These are phyloP conservation scores for Helostoma temminkii DNA, from an alignment of 2,797 vertebrate species.

Conservation along the genomic window DNA sequence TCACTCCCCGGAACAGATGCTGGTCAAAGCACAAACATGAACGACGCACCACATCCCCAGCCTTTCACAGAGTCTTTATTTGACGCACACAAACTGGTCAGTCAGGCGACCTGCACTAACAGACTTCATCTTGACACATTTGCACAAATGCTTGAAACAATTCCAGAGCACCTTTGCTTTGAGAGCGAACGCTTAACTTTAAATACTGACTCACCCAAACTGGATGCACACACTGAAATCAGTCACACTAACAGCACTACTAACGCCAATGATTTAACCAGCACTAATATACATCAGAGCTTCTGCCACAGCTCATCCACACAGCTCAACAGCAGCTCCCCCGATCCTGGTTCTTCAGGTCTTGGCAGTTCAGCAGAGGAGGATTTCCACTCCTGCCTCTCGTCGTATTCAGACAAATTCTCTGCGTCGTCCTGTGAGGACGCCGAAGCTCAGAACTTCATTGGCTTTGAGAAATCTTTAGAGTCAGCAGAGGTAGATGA, in stretches of 20 bases:
- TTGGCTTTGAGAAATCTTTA: slow-evolving; percentile 25
- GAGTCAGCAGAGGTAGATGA: slow-evolving; percentile 2
- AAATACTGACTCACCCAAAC: slow-evolving; percentile 24
- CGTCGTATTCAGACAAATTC: slow-evolving; percentile 69
- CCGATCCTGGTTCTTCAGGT: slow-evolving; percentile 69
- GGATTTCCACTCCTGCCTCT: slow-evolving; percentile 68
- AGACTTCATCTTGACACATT: slow-evolving; percentile 33
- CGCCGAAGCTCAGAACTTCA: slow-evolving; percentile 35
- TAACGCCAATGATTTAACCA: slow-evolving; percentile 25
- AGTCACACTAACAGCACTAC: slow-evolving; percentile 27
- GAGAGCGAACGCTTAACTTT: slow-evolving; percentile 23
- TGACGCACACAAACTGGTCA: background rate
- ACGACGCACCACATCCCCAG: slow-evolving; percentile 26
- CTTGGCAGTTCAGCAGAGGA: slow-evolving; percentile 73
- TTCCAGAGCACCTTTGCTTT: slow-evolving; percentile 64
- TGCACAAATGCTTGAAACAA: slow-evolving; percentile 64
- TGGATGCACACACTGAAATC: slow-evolving; percentile 14
- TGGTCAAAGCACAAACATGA: slow-evolving; percentile 37
- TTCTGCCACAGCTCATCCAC: background rate
- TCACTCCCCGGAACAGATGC: background rate
- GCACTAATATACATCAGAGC: slow-evolving; percentile 29
- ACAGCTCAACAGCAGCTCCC: slow-evolving; percentile 52
- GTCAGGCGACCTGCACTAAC: slow-evolving; percentile 24
- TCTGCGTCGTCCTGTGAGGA: slow-evolving; percentile 65
- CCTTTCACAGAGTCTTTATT: slow-evolving; percentile 10